phyloP scores from a whole-genome alignment of 2,797 vertebrate genomes.

The Percopsis omiscomaycus region DNA sequence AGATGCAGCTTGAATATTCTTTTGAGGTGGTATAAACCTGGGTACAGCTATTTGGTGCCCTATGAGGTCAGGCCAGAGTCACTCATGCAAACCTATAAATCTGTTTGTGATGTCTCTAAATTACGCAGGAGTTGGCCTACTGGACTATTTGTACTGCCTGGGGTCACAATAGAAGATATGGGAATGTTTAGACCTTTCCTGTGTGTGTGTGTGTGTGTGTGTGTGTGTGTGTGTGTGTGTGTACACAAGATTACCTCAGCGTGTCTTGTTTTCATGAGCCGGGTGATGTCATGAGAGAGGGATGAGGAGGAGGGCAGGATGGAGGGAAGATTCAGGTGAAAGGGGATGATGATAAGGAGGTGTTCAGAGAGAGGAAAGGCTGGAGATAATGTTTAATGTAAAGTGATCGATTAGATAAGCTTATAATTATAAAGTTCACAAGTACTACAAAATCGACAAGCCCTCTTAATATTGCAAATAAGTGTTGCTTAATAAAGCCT shows the following conservation, averaged over 20 bases:
- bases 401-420: too few relatives aligned
- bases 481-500: too few relatives aligned
- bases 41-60: background rate
- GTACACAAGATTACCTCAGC: background rate
- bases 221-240: constrained; percentile 9
- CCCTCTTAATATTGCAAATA: too few relatives aligned
- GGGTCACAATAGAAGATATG: constrained; percentile 1
- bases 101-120: constrained; percentile 1
- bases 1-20: too few relatives aligned
- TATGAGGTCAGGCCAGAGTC: constrained; percentile 13
- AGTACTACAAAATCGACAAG: too few relatives aligned
- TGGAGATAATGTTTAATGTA: too few relatives aligned
- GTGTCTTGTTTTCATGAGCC: constrained; percentile 7
- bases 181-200: background rate
- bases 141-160: background rate
- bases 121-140: constrained; percentile 36
- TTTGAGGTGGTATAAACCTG: background rate
- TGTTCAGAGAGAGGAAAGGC: constrained; percentile 2
- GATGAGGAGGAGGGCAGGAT: background rate
- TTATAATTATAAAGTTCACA: too few relatives aligned
- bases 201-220: constrained; percentile 5
- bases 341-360: background rate
- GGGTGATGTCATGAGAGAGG: constrained; percentile 12
- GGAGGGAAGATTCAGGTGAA: background rate
- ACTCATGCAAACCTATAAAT: constrained; percentile 18